Evolutionary conservation across 1,140 invertebrate species (phyloP), one percentile per base, ranked within the genome.

Genomic region (Scaptomyza pallida): DNA sequence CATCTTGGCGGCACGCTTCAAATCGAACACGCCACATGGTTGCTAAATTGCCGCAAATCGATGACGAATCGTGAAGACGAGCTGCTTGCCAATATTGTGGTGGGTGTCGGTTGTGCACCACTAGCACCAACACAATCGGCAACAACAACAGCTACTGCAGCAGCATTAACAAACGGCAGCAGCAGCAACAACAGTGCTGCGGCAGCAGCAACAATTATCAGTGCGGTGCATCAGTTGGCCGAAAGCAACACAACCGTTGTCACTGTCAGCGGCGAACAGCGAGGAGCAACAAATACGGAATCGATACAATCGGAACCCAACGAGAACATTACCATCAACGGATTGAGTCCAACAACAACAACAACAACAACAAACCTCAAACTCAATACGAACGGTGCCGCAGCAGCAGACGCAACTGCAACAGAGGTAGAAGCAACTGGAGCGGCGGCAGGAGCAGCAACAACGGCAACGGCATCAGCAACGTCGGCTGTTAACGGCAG

Each of bases 21-120:
- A 75, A 93, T 97, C 61, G 95, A 98, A 92, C 98, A 99, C 95
- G 93, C 94, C 88, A 94, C 94, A 85, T 99, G 98, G 98, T 92
- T 94, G 81, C 92, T 93, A 67, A 92, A 92, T 88, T 94, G 93
- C 85, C 92, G 91, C 77, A 93, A 93, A 89, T 93, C 93, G 88
- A 93, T 93, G 90, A 93, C 92, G 78, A 93, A 93, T 89, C 93
- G 93, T 91, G 91, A 91, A 83, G 91, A 91, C 90, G 91, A 91
- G 78, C 68, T 91, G 74, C 86, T 91, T 73, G 82, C 89, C 86
- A 91, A 91, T 68, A 90, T 91, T 75, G 90, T 91, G 75, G 76
- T 71, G 54, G 86, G 73, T n/a, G 71, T 23, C 1, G 40, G 30
- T 5, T 21, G 54, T 40, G 43, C 23, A n/a, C 33, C 10, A 6